Base-by-base conservation (phyloP, 2,888 invertebrate genomes). In the Phasia obesa region DNA sequence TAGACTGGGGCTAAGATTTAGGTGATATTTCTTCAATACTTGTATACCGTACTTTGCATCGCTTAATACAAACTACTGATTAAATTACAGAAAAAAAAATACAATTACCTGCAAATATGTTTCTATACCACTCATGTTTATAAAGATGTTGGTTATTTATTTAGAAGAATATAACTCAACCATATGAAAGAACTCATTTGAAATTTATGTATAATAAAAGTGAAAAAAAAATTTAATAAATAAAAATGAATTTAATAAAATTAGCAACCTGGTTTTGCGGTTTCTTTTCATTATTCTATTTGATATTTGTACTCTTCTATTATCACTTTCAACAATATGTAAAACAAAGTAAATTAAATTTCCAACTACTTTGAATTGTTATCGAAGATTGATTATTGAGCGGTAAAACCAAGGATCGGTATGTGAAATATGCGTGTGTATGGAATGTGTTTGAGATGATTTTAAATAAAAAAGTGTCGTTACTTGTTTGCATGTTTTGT, bases 271-370 rank as follows among this genome's bases (percentile, higher is more conserved):
- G 88, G 75, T 85, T 89, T 70, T 85, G 86, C 79, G 79, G 84
- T 71, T 84, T 84, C 49, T 89, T 89, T 84, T 85, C 86, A 47
- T 86, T 86, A 81, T 89, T 86, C 85, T 89, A 89, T 87, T 86
- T 87, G 80, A 81, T 88, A 27, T 89, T 89, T 67, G 55, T 89
- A 67, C 79, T 87, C 81, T 89, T 88, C 84, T 89, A 89, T 84
- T 89, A 88, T 85, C 86, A 88, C 84, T 85, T 89, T 85, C 87
- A 87, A 47, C 86, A 86, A 65, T 87, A 87, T 79, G 59, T 88
- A 44, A 86, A 81, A 47, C 64, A 35, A 64, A 60, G 17, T 19
- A 49, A 38, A 53, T 17, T 25, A 27, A 38, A 59, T 60, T 53
- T 4, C n/a, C 15, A 60, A 53, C 27, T 31, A n/a, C 44, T 21